These are phyloP conservation scores for Diaperis boleti DNA, from an alignment of 2,888 invertebrate species.

Conservation along the genomic window DNA sequence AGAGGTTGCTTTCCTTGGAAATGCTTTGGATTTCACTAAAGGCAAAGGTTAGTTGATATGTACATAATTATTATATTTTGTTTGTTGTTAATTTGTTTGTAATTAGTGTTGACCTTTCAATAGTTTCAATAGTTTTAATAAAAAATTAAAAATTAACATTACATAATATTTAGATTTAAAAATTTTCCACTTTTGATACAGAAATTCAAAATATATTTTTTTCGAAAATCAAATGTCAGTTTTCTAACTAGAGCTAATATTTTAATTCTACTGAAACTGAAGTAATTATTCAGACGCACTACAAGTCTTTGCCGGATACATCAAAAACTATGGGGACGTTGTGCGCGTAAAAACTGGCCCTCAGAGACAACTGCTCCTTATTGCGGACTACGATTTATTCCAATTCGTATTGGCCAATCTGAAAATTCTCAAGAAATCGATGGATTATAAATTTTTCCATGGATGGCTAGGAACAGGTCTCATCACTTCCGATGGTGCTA, in stretches of 20 bases:
- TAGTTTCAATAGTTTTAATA: background rate
- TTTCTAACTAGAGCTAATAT: too few relatives aligned
- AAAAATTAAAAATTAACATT: background rate
- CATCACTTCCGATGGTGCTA: constrained; percentile 49
- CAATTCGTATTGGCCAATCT: constrained; percentile 29
- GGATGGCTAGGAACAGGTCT: constrained; percentile 42
- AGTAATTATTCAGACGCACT: too few relatives aligned
- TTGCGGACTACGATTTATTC: constrained; percentile 35
- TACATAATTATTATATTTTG: too few relatives aligned
- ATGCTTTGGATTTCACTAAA: constrained; percentile 26
- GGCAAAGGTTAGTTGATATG: constrained; percentile 26
- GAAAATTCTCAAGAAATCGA: constrained; percentile 28
- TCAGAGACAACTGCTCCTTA: constrained; percentile 14
- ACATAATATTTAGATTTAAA: too few relatives aligned
- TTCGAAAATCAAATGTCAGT: too few relatives aligned
- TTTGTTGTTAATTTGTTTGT: too few relatives aligned
- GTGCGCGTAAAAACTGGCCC: constrained; percentile 22
- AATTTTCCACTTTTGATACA: too few relatives aligned
- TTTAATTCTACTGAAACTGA: too few relatives aligned
- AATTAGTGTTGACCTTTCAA: too few relatives aligned
- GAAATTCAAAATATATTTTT: too few relatives aligned
- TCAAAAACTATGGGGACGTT: constrained; percentile 17
- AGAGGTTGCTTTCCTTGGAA: constrained; percentile 23
- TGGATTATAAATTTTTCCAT: constrained; percentile 30
- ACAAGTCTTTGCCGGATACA: constrained; percentile 9